Base-by-base conservation (phyloP, 1,140 invertebrate genomes). In the Drosophila orosa region DNA sequence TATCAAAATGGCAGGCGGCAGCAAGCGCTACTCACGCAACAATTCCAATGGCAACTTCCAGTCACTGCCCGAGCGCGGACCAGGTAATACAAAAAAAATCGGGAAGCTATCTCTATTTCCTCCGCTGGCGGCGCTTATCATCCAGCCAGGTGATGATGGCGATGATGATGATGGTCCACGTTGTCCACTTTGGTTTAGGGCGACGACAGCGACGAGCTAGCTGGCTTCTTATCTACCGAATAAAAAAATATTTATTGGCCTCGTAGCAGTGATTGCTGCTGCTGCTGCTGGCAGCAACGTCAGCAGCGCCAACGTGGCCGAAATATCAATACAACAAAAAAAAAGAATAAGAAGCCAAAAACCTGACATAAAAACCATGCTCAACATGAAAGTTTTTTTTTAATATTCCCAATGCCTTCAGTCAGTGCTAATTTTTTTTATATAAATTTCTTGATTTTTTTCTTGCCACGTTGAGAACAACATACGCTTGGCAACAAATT, bases 31-130 rank as follows among this genome's bases (percentile, higher is more conserved):
- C 54, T 79, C 86, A 73, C 91, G 91, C 74, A 90, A 90, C 71
- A 90, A 91, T 66, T 91, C 89, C 44, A 91, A 90, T 54, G 86
- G 84, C 73, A 90, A 90, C 55, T 86, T 85, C 55, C 85, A 83
- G 52, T 60, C 80, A 58, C 69, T 92, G 60, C 92, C 92, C 45
- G 91, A 92, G 63, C 89, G 92, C 76, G 92, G 92, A 57, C 92
- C 92, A 92, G 92, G 92, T 92, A 92, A 91, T 74, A 54, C 50
- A 65, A 44, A 24, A 22, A 60, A 24, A 13, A 42, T 33, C 39
- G n/a, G 55, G 13, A 24, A 74, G 33, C 33, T 58, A 42, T 50
- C 31, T 22, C 29, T 52, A 52, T 22, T 29, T 35, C 29, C 29
- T 44, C 37, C 37, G 10, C 17, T 22, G 17, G 6, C 47, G 17